These are phyloP conservation scores for Pteronura brasiliensis DNA, from an alignment of 2,113 vertebrate genomes.

Conservation along the genomic window DNA sequence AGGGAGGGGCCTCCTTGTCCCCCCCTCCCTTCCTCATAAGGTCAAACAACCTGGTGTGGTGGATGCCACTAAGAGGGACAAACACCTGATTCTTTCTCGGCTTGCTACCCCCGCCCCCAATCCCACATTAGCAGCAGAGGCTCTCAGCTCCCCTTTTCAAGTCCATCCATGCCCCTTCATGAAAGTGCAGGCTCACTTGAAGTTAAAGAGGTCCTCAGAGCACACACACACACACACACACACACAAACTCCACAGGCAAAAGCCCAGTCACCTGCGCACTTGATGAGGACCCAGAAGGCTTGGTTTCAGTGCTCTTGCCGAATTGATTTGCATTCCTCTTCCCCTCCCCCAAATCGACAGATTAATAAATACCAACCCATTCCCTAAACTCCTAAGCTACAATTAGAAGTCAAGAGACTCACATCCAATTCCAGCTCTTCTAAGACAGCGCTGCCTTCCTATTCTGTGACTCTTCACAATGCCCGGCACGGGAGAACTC, in stretches of 20 bases:
- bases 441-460: not conserved
- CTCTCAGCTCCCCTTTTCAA: not conserved
- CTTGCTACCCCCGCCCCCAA: not conserved
- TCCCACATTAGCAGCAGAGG: not conserved
- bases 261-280: not conserved
- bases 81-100: not conserved
- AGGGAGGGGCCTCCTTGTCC: not conserved
- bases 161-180: not conserved
- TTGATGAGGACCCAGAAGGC: not conserved
- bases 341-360: not conserved
- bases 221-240: not conserved
- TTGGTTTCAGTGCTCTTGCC: not conserved
- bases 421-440: not conserved
- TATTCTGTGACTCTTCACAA: not conserved
- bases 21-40: not conserved
- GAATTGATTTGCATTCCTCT: not conserved
- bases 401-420: not conserved
- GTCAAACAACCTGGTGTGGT: not conserved
- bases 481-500: not conserved
- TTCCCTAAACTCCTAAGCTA: not conserved
- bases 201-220: not conserved
- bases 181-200: not conserved
- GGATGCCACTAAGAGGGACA: no score
- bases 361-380: not conserved
- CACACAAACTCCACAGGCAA: not conserved